Percentiles rank a stretch among this genome's conserved stretches.
Conservation (phyloP, 2,888 invertebrate genomes). For the Meteorus cinctellus region DNA sequence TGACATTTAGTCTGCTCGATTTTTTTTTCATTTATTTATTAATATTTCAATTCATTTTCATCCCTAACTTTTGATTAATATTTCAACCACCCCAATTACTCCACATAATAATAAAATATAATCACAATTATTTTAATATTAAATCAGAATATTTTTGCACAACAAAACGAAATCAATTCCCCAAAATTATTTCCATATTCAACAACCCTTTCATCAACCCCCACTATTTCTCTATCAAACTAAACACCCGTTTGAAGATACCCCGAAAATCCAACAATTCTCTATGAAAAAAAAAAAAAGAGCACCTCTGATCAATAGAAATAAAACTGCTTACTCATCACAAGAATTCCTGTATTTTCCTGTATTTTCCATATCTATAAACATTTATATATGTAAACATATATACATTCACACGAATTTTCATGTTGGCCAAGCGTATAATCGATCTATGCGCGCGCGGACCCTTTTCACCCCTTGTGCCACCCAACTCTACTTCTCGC, state of each 20-base stretch:
- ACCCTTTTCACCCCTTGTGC: conserved; percentile 5
- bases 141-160: no score
- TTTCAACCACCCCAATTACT: no score
- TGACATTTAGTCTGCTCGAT: neutral
- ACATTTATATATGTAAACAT: neutral
- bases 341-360: neutral
- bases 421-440: conserved; percentile 48
- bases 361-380: neutral
- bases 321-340: conserved; percentile 28
- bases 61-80: no score
- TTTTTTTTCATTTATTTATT: neutral
- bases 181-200: no score
- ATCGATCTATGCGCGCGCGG: conserved; percentile 44
- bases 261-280: no score
- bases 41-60: neutral
- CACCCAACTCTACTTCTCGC: neutral
- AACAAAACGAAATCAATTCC: no score
- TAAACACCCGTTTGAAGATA: no score
- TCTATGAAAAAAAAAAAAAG: no score
- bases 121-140: no score
- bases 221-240: no score
- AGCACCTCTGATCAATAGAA: neutral
- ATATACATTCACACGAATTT: conserved; percentile 36
- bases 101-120: no score
- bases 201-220: no score